Conservation (phyloP, 2,888 invertebrate species). For the Agrotis segetum region DNA sequence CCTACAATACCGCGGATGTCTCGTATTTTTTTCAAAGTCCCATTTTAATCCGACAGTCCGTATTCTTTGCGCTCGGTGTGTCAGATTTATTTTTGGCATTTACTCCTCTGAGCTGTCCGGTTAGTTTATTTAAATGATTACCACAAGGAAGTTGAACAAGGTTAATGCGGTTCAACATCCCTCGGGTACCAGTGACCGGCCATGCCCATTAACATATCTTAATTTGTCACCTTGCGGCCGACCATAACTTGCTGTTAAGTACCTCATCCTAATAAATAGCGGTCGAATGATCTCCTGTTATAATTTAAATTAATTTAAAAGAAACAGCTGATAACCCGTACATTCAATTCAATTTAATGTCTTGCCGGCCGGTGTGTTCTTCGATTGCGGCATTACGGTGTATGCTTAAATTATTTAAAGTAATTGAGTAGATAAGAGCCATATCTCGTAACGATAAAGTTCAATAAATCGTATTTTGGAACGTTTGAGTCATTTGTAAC, state of each 20-base stretch:
- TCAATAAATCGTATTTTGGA: constrained; percentile 75
- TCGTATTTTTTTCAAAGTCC: constrained; percentile 83
- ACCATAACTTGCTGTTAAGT: constrained; percentile 68
- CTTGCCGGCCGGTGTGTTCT: constrained; percentile 69
- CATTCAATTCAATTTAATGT: constrained; percentile 75
- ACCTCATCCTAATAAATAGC: constrained; percentile 74
- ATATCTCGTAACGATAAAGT: constrained; percentile 74
- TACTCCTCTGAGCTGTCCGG: constrained; percentile 55
- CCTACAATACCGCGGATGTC: constrained; percentile 80
- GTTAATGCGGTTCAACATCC: constrained; percentile 66
- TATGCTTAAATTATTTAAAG: constrained; percentile 81
- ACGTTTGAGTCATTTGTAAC: constrained; percentile 70
- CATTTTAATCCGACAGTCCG: constrained; percentile 77
- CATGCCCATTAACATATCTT: constrained; percentile 71
- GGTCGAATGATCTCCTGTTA: constrained; percentile 74
- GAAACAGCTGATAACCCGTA: constrained; percentile 78
- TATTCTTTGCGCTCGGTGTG: constrained; percentile 70
- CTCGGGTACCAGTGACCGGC: constrained; percentile 61
- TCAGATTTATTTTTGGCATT: constrained; percentile 77
- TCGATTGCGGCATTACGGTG: constrained; percentile 72
- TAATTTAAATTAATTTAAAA: constrained; percentile 79
- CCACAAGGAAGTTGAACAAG: constrained; percentile 61
- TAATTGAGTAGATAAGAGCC: constrained; percentile 81
- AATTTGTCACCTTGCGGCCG: constrained; percentile 72
- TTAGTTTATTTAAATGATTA: constrained; percentile 61